Evolutionary conservation across 2,888 invertebrate genomes (phyloP).

Genomic region (Acanthosepion lycidas): DNA sequence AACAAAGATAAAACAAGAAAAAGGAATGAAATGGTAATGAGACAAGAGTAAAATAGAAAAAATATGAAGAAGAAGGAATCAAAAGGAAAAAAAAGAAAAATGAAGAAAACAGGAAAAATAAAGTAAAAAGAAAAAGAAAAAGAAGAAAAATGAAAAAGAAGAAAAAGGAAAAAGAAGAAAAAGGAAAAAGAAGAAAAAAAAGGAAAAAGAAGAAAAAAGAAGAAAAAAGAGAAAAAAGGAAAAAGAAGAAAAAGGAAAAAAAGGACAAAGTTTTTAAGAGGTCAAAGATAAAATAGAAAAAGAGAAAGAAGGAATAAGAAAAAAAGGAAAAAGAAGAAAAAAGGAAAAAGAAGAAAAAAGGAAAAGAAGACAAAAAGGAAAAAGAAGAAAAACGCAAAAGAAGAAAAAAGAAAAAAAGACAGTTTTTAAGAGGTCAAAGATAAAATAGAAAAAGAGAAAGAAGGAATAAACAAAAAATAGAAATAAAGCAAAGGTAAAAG

Average conservation of each 20-base stretch:
- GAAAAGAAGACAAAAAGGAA: not conserved
- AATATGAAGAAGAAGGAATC: too few species aligned
- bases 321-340: not conserved
- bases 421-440: too few species aligned
- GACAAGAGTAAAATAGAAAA: too few species aligned
- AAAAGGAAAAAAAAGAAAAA: too few species aligned
- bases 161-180: not conserved
- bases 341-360: not conserved
- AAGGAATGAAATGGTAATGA: not conserved
- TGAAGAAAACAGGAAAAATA: too few species aligned
- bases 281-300: too few species aligned
- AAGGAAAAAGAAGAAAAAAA: not conserved
- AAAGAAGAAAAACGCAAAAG: not conserved
- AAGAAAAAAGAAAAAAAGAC: not conserved
- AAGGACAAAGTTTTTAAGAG: too few species aligned
- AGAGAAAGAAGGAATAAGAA: not conserved
- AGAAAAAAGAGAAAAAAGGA: not conserved
- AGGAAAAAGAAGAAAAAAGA: not conserved
- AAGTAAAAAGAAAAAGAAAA: not conserved
- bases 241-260: not conserved
- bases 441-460: too few species aligned
- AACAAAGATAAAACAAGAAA: not conserved
- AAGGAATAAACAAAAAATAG: too few species aligned
- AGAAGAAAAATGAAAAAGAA: not conserved
- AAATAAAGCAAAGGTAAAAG: too few species aligned